Conservation (phyloP, 2,113 vertebrate species). For the Tetraodon nigroviridis region DNA sequence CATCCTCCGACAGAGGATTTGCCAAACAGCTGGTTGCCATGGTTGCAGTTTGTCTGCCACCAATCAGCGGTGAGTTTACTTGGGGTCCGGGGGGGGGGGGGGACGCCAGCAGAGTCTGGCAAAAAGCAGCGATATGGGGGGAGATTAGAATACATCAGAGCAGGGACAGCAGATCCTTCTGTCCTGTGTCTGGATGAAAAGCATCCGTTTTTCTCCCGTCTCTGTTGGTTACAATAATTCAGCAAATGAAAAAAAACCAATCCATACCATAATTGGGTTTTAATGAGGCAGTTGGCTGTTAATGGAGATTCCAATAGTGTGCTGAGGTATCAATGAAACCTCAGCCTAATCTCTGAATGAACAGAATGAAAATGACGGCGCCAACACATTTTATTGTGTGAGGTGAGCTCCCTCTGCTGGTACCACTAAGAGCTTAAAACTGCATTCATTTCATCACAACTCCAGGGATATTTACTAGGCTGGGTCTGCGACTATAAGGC, state of each 20-base stretch:
- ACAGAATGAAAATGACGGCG: slow-evolving; percentile 7
- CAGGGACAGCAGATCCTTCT: slow-evolving; percentile 28
- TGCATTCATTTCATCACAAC: not conserved
- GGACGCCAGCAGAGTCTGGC: slow-evolving; percentile 29
- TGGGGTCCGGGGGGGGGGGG: slow-evolving; percentile 22
- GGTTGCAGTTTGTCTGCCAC: slow-evolving; percentile 43
- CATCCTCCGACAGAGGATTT: slow-evolving; percentile 37
- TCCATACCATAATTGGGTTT: not conserved
- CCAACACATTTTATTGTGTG: not conserved
- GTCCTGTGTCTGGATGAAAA: not conserved
- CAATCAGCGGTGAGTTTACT: slow-evolving; percentile 47
- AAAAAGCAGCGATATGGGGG: slow-evolving; percentile 35
- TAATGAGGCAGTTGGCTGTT: slow-evolving; percentile 1
- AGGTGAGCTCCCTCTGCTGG: slow-evolving; percentile 48
- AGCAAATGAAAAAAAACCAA: not conserved
- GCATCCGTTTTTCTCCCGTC: too few relatives aligned
- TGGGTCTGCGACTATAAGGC: not conserved
- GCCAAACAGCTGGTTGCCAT: slow-evolving; percentile 70
- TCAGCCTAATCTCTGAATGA: slow-evolving; percentile 1
- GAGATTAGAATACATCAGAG: slow-evolving; percentile 53
- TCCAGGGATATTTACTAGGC: not conserved
- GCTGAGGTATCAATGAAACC: slow-evolving; percentile 12
- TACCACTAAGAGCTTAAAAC: not conserved
- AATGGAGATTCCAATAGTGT: not conserved
- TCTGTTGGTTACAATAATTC: too few relatives aligned